Base-by-base conservation (phyloP, 2,888 invertebrate genomes). In the Incurvaria masculella region DNA sequence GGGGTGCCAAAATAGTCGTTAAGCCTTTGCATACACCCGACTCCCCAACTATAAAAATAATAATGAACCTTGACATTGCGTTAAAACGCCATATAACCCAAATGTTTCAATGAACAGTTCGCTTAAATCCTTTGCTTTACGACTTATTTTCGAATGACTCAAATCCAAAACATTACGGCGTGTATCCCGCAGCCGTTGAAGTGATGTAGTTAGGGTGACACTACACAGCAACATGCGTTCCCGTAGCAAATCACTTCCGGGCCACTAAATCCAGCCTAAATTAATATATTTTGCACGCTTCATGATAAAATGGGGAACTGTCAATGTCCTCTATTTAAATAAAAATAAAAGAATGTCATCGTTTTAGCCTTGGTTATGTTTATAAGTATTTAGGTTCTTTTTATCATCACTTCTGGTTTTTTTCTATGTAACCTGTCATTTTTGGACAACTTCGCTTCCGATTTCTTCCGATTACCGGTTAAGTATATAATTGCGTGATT, bases 241-340 rank as follows among this genome's bases (percentile, higher is more conserved):
- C 75, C 76, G 76, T 75, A 68, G 75, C 78, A 76, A 76, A 76
- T 78, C 78, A 75, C 74, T 78, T 78, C 76, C 76, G 76, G 72
- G 60, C 78, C 78, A 78, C 78, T 78, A 76, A 76, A 70, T 74
- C 62, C 75, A 75, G 75, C 74, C 72, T 67, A 76, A 78, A 78
- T 75, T 78, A 76, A 76, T 76, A 76, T 74, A 74, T 78, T 78
- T 76, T 76, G 70, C 76, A 76, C 76, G 75, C 76, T 75, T 23
- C 14, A n/a, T n/a, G 3, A 14, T 33, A 33, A n/a, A 33, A 33
- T 33, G 33, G 33, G 33, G 33, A 33, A n/a, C 33, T 33, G 33
- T 33, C 33, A 33, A 6, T 14, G 33, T 3, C 11, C 14, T 11
- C 3, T 8, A 14, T 33, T 8, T 11, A n/a, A n/a, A 10, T 6